Base-by-base conservation (phyloP, 2,888 invertebrate species). In the Aphidoletes aphidimyza region DNA sequence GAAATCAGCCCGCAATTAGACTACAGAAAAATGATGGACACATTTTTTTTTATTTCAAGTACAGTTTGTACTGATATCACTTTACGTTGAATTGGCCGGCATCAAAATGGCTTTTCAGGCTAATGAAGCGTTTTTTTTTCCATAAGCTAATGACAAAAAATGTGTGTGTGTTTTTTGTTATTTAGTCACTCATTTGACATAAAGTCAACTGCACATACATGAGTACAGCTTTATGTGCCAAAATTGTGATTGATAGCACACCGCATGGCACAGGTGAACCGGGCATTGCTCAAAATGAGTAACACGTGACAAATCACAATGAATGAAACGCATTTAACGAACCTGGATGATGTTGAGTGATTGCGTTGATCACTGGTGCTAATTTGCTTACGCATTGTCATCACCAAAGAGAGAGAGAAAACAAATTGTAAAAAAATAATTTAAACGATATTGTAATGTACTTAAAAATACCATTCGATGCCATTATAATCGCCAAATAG, bases 1-100 rank as follows among this genome's bases (percentile, higher is more conserved):
- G 69, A 69, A 30, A 69, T 69, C 69, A 69, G 69, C 69, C 69
- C 69, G 69, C 69, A 69, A 69, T 69, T 69, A 69, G 69, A 69
- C 69, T 69, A 69, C 14, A 3, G 54, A 54, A 54, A 54, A 54
- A 19, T 49, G 14, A 3, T 54, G 9, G 47, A 22, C 5, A 2
- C 54, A 8, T 2, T 54, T 2, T 11, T 54, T 26, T 22, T 2
- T 2, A 54, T 19, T 54, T 17, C 54, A 49, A 49, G 11, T 19
- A 49, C 49, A 49, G 14, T 42, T 49, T 19, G 49, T 9, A 49
- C n/a, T n/a, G n/a, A n/a, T n/a, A n/a, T n/a, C n/a, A n/a, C n/a
- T n/a, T n/a, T n/a, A n/a, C n/a, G n/a, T n/a, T n/a, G n/a, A n/a
- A n/a, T n/a, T n/a, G n/a, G n/a, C n/a, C n/a, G n/a, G n/a, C n/a